Percentiles rank a stretch among this genome's conserved stretches.
Conservation (phyloP, 2,113 vertebrate genomes). For the Phodopus roborovskii region DNA sequence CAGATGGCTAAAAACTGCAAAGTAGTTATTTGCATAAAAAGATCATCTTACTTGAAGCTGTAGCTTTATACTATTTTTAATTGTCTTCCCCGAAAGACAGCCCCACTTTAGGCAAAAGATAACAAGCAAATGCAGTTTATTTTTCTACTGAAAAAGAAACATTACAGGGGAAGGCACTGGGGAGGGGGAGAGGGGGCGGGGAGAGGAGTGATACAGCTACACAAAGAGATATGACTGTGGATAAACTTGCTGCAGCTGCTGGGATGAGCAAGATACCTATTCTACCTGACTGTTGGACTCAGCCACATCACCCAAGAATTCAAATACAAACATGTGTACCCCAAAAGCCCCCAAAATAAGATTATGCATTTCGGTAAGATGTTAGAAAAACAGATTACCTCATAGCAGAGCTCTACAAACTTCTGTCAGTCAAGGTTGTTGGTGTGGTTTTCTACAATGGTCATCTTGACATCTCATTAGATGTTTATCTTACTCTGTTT, state of each 20-base stretch:
- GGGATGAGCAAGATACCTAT: conserved; percentile 31
- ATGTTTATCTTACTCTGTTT: conserved; percentile 13
- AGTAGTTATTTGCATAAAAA: conserved; percentile 76
- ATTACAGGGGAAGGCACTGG: not conserved
- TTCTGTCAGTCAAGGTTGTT: conserved; percentile 37
- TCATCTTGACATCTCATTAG: not conserved
- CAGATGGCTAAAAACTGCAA: conserved; percentile 75
- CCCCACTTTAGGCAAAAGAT: conserved; percentile 43
- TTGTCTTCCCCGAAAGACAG: conserved; percentile 56
- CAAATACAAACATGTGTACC: not conserved
- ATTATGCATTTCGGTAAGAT: not conserved
- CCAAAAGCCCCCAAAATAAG: conserved; percentile 7
- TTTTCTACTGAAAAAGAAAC: conserved; percentile 55
- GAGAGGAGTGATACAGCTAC: not conserved
- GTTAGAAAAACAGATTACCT: not conserved
- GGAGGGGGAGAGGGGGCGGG: too few species aligned
- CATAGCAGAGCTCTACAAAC: not conserved
- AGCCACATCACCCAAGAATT: not conserved
- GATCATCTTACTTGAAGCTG: conserved; percentile 69
- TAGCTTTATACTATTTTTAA: conserved; percentile 65
- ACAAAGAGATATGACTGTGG: conserved; percentile 51
- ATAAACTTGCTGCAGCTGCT: conserved; percentile 62
- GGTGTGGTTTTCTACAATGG: not conserved
- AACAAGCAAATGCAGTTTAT: conserved; percentile 48
- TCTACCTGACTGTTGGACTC: not conserved